Conservation (phyloP, 1,140 invertebrate genomes). For the Aphis craccivora region DNA sequence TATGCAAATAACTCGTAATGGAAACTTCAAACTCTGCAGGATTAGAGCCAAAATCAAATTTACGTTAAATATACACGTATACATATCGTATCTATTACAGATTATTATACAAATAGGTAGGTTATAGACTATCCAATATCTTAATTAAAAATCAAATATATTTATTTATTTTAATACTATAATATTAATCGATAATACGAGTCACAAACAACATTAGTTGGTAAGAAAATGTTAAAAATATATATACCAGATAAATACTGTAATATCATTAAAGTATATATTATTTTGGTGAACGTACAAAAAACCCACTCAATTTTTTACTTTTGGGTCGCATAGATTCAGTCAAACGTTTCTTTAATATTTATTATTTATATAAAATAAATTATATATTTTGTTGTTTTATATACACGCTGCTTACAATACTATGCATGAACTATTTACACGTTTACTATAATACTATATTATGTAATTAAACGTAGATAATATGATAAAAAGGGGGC, state of each 20-base stretch:
- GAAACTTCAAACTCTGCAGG: neutral
- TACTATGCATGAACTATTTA: no score
- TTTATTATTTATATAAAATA: no score
- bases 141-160: neutral
- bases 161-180: neutral
- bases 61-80: neutral
- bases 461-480: neutral
- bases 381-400: no score
- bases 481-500: neutral
- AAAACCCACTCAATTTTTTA: neutral
- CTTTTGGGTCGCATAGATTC: neutral
- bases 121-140: neutral
- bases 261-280: neutral
- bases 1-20: neutral
- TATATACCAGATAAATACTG: neutral
- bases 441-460: no score
- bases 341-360: no score
- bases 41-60: neutral
- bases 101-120: neutral
- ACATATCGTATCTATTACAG: neutral
- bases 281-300: neutral
- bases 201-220: neutral
- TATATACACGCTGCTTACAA: no score
- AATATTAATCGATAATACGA: neutral
- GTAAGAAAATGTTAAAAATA: neutral